Base-by-base conservation (phyloP, 2,888 invertebrate species). In the Cantharis rustica region DNA sequence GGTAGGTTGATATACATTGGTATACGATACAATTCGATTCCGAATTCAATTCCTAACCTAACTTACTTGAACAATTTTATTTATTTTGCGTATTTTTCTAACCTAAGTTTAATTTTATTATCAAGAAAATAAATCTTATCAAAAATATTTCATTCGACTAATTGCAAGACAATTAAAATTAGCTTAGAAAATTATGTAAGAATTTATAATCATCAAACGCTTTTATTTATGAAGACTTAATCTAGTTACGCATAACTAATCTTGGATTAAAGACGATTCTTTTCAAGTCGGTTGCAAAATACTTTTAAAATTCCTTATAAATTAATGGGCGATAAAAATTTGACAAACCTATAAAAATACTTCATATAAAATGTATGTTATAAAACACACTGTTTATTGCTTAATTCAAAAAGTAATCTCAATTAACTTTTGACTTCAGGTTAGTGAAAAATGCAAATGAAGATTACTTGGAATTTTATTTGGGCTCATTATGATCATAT, bases 181-280 rank as follows among this genome's bases (percentile, higher is more conserved):
- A 47, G 47, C 47, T 47, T 47, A 47, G 47, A 47, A 47, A n/a
- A n/a, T 47, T 47, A n/a, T 47, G 47, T 47, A 47, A 47, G 47
- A 47, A 47, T 47, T 47, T 47, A 47, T 47, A 47, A 47, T 47
- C 47, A 47, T 47, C n/a, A 13, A 47, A 47, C 13, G n/a, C n/a
- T 47, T 23, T 66, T 66, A 66, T 66, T 66, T 66, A 66, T 66
- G 64, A 66, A 66, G 64, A 17, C n/a, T 66, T 66, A 66, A 66
- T 15, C 64, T 66, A 66, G 23, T 66, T 66, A 66, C 23, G 64
- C 64, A 20, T 20, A 66, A 66, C 64, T 66, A 66, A 66, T 66
- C 64, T 66, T 7, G 64, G 64, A 66, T 66, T 66, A 66, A 13
- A n/a, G 64, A 17, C 64, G 64, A 17, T 16, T 66, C 23, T 66